A percentile compares a stretch with the other conserved stretches of the same genome.
These are phyloP conservation scores for Adelphocoris suturalis DNA, from an alignment of 2,888 invertebrate species.

Conservation along the genomic window DNA sequence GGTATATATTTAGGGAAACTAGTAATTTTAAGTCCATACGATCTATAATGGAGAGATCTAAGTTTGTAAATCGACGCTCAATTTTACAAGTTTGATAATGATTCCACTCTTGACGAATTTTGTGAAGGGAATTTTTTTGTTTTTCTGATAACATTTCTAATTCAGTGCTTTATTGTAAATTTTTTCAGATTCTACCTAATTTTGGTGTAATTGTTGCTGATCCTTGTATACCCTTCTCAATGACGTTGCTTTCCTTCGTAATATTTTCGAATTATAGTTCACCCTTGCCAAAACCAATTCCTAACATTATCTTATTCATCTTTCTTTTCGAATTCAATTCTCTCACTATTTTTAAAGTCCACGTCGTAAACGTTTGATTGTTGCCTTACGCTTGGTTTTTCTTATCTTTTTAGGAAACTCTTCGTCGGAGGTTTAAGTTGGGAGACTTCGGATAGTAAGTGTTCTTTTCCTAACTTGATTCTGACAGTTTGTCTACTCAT, in stretches of 20 bases:
- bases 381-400: slow-evolving; percentile 33
- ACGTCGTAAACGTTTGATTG: neutral
- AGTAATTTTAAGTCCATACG: slow-evolving; percentile 41
- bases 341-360: slow-evolving; percentile 40
- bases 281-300: slow-evolving; percentile 27
- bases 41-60: slow-evolving; percentile 25
- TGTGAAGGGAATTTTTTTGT: slow-evolving; percentile 4
- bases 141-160: slow-evolving; percentile 19
- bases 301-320: slow-evolving; percentile 44
- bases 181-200: slow-evolving; percentile 58
- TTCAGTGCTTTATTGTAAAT: slow-evolving; percentile 50
- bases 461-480: slow-evolving; percentile 3
- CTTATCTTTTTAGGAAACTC: slow-evolving; percentile 87
- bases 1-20: slow-evolving; percentile 69
- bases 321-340: slow-evolving; percentile 55
- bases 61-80: slow-evolving; percentile 13
- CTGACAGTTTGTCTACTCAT: neutral
- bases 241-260: slow-evolving; percentile 25
- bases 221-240: slow-evolving; percentile 44
- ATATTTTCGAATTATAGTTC: slow-evolving; percentile 13
- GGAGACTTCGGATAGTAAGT: slow-evolving; percentile 99
- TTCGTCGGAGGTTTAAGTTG: slow-evolving; percentile 99
- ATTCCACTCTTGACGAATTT: neutral
- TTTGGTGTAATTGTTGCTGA: slow-evolving; percentile 45
- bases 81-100: slow-evolving; percentile 9